Conservation (phyloP, 2,797 vertebrate species). For the Anomalospiza imberbis region DNA sequence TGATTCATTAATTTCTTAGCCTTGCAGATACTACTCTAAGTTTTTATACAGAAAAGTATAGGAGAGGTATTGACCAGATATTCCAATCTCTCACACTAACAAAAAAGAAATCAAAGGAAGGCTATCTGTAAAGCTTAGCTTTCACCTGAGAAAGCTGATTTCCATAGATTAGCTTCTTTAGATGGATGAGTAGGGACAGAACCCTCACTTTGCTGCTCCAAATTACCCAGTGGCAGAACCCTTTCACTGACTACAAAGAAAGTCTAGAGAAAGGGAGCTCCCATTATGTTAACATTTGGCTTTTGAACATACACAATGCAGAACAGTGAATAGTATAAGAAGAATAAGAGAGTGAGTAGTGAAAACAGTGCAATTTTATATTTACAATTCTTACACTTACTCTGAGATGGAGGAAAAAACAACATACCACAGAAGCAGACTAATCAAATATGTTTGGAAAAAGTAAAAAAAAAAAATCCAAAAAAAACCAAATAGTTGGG, state of each 20-base stretch:
- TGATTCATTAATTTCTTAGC: background rate
- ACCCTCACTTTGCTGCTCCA: background rate
- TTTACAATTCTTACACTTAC: background rate
- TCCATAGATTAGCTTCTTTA: background rate
- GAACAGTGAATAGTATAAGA: background rate
- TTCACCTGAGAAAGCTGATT: background rate
- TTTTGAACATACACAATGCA: background rate
- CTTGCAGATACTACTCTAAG: background rate
- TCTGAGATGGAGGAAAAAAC: background rate
- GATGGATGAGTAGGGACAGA: background rate
- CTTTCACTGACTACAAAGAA: background rate
- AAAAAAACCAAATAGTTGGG: background rate
- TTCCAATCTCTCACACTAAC: background rate
- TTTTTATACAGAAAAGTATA: background rate
- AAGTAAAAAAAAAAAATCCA: background rate
- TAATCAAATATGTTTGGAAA: background rate
- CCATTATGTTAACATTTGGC: background rate
- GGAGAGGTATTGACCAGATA: background rate
- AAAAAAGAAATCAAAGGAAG: background rate
- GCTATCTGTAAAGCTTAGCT: background rate
- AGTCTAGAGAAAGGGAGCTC: background rate
- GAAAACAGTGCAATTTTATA: background rate
- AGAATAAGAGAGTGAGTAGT: background rate
- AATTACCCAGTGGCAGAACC: background rate
- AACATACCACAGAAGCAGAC: background rate